Evolutionary conservation across 2,113 vertebrate genomes (phyloP), one percentile per base, ranked within the genome.

Genomic region (Rhinolophus sinicus): DNA sequence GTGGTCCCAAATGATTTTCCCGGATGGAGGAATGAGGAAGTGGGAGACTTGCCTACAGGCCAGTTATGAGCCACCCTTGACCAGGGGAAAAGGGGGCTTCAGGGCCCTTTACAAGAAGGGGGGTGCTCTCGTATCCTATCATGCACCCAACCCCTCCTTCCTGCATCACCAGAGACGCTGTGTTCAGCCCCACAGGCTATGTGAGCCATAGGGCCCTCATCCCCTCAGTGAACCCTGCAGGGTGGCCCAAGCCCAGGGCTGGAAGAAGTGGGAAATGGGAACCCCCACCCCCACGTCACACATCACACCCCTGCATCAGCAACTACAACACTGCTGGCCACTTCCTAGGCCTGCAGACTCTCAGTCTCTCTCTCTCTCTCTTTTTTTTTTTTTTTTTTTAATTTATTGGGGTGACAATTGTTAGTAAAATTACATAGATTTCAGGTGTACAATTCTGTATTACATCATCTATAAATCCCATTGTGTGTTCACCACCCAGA

Each of bases 1-100:
- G 83, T 50, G 30, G 91, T 96, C 56, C 70, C 73, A 33, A 89
- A 76, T 14, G 67, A 35, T 90, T 81, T 97, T 97, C 93, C 95
- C 2, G 0, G 62, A 88, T 64, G 33, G 24, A 80, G 35, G 50
- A 96, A 90, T 22, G 78, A 91, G 92, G 96, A 96, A 97, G 91
- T 69, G 16, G 28, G 69, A 88, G 21, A 38, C 67, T 35, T 28
- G 67, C 72, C 40, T 56, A 47, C 16, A 40, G 47, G 81, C 44
- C 65, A 88, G 75, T 89, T 83, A 38, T 7, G 38, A 91, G 89
- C 44, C 22, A 87, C 58, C 21, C 64, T 44, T 76, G 54, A 80
- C 90, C 58, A 60, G 75, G 3, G 40, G 18, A 78, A 94, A 38
- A 92, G 40, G 44, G 76, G 52, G 60, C 87, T 38, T 69, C 0